Evolutionary conservation across 2,888 invertebrate genomes (phyloP).

Genomic region (Polia nebulosa): DNA sequence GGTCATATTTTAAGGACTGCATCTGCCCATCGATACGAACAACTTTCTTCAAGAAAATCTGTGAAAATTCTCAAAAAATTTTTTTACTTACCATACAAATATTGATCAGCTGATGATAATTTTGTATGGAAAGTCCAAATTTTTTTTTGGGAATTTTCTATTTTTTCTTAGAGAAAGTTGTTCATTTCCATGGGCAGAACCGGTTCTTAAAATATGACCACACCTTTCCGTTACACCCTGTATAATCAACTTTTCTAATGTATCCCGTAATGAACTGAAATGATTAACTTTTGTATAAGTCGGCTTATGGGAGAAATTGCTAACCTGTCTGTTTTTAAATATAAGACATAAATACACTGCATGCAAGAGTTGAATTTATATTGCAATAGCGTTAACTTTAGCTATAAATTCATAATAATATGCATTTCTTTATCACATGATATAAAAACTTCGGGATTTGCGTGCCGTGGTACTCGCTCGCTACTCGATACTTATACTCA

Average conservation of each 20-base stretch:
- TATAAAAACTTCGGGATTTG: conserved; percentile 31
- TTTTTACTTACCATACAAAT: no score
- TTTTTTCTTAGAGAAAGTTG: no score
- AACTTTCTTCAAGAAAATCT: no score
- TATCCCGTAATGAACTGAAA: conserved; percentile 42
- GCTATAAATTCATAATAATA: conserved; percentile 4
- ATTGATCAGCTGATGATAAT: no score
- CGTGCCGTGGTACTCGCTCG: conserved; percentile 38
- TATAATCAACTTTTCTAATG: conserved; percentile 22
- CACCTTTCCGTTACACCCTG: no score
- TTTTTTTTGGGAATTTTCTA: no score
- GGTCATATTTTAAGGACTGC: no score
- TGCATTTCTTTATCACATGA: conserved; percentile 17
- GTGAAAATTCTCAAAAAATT: no score
- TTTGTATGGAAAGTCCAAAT: no score
- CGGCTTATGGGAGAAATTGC: not conserved
- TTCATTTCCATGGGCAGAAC: no score
- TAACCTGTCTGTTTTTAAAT: not conserved
- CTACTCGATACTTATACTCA: conserved; percentile 39
- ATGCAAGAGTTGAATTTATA: not conserved
- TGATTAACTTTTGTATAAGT: conserved; percentile 11
- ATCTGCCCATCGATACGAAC: no score
- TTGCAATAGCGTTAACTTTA: conserved; percentile 12
- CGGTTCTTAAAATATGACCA: no score
- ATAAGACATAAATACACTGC: not conserved